These are phyloP conservation scores for Aphodius sticticus DNA, from an alignment of 2,888 invertebrate genomes.

Conservation along the genomic window DNA sequence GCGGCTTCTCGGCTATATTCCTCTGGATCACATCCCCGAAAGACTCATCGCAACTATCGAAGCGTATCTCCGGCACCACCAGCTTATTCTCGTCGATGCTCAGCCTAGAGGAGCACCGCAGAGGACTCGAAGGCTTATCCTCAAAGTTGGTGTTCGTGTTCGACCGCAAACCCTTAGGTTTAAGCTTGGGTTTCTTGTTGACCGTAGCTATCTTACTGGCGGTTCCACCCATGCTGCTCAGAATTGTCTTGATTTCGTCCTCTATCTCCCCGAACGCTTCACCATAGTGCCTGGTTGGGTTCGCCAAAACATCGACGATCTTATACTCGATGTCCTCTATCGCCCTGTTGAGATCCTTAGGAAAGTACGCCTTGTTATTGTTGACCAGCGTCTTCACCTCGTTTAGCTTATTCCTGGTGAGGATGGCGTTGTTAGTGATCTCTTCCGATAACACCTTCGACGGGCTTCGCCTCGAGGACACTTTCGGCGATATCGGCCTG, in stretches of 20 bases:
- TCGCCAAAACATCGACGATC: conserved; percentile 34
- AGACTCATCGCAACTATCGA: background rate
- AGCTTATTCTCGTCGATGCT: background rate
- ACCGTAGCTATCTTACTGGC: background rate
- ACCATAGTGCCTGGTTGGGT: conserved; percentile 32
- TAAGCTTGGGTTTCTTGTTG: background rate
- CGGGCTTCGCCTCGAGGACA: conserved; percentile 6
- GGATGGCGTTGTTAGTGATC: conserved; percentile 27
- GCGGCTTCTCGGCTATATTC: background rate
- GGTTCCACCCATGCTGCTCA: conserved; percentile 24
- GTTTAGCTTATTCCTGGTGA: conserved; percentile 34
- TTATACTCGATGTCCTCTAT: conserved; percentile 34
- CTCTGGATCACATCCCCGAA: background rate
- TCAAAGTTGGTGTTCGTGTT: conserved; percentile 20
- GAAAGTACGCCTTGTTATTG: conserved; percentile 22
- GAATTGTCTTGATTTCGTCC: conserved; percentile 31
- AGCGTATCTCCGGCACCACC: background rate
- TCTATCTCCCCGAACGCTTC: conserved; percentile 35
- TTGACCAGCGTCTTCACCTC: conserved; percentile 31
- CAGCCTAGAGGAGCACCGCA: background rate
- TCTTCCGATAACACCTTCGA: conserved; percentile 5
- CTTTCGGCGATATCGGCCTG: conserved; percentile 5
- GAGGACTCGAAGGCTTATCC: background rate
- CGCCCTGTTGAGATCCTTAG: conserved; percentile 30
- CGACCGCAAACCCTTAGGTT: conserved; percentile 1